phyloP scores from a whole-genome alignment of 2,797 vertebrate species.

The Semotilus atromaculatus region DNA sequence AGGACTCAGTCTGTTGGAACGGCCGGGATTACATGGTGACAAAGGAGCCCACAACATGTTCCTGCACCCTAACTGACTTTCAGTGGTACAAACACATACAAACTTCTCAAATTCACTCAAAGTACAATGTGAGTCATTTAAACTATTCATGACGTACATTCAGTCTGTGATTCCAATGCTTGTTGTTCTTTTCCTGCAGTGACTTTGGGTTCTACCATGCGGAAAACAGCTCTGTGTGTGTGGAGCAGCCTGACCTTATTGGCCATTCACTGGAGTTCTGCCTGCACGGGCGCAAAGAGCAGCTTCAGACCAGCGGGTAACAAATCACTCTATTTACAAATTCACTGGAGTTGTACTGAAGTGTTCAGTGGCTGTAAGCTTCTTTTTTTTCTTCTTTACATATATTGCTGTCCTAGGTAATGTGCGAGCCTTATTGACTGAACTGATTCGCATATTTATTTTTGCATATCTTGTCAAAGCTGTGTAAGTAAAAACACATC shows the following conservation, averaged over 20 bases:
- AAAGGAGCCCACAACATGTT: constrained; percentile 82
- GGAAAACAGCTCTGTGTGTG: constrained; percentile 87
- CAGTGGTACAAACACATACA: constrained; percentile 82
- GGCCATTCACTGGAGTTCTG: constrained; percentile 91
- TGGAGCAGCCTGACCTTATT: constrained; percentile 88
- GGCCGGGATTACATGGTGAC: constrained; percentile 85
- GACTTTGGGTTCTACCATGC: constrained; percentile 94
- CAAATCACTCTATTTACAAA: background rate
- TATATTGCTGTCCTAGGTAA: background rate
- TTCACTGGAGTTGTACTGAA: background rate
- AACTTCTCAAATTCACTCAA: background rate
- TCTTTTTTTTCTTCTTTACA: background rate
- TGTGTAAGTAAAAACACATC: background rate
- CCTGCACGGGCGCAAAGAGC: constrained; percentile 86
- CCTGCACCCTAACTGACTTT: constrained; percentile 90
- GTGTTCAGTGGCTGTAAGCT: background rate
- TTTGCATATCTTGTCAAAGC: background rate
- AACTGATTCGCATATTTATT: background rate
- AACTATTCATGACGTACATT: background rate
- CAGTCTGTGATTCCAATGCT: background rate
- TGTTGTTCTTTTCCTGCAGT: constrained; percentile 67
- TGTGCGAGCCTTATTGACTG: background rate
- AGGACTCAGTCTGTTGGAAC: constrained; percentile 91
- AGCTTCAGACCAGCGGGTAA: constrained; percentile 89
- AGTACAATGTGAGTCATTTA: background rate